Evolutionary conservation across 2,113 vertebrate genomes (phyloP), one percentile per base, ranked within the genome.

Genomic region (Fulica atra): DNA sequence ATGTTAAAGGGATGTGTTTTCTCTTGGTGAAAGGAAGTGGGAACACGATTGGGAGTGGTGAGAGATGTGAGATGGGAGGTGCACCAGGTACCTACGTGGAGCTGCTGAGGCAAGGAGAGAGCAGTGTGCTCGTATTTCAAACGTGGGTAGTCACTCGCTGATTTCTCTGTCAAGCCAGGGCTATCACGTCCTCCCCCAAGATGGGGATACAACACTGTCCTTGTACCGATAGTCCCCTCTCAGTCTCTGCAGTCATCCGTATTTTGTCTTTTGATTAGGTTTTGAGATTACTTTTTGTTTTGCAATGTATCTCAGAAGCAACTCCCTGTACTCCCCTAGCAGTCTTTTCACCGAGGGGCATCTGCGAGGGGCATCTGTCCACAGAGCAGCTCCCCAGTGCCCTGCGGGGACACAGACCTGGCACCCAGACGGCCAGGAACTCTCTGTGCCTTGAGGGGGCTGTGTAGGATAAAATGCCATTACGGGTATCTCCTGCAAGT

Each of bases 41-140:
- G 57, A 77, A 61, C 19, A 11, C 40, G 26, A 10, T 13, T 28
- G 68, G 40, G 50, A 38, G 6, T 12, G n/a, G 46, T 28, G 73
- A 44, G 51, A 25, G n/a, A 8, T 44, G 50, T 3, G 40, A 53
- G 12, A 24, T 1, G 0, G 1, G 31, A 60, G 15, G 29, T 33
- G 33, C n/a, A 25, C 33, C 11, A 5, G 13, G 5, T 29, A 50
- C 9, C 53, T 25, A 5, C 9, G 0, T 15, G 56, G 29, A 78
- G 66, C 65, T 46, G 0, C 44, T 21, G 77, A 51, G 56, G 70
- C 69, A 54, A 35, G 53, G 23, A 68, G 13, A 68, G 13, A 36
- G 51, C 26, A 56, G 3, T 4, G 12, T 19, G 48, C 38, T 69
- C 5, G 0, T 11, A 4, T 54, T 83, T 48, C 0, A 0, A 44